Evolutionary conservation across 2,888 invertebrate genomes (phyloP).

Genomic region (Noctua comes): DNA sequence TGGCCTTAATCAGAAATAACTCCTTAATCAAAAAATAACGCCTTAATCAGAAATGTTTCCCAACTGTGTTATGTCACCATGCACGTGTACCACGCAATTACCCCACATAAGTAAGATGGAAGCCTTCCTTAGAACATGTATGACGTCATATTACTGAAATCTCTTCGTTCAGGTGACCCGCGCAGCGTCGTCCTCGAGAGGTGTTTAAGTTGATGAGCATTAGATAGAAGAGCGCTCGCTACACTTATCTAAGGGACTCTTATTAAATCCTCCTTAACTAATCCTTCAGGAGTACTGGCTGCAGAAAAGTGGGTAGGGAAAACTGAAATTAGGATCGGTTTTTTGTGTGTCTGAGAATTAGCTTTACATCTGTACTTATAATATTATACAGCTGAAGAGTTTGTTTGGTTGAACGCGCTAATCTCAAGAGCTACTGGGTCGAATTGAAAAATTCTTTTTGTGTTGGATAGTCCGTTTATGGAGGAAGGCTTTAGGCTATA

Average conservation of each 20-base stretch:
- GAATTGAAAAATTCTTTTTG: too few species aligned
- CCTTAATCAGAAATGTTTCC: not conserved
- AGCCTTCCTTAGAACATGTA: not conserved
- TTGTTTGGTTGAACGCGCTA: too few species aligned
- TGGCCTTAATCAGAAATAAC: not conserved
- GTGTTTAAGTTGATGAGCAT: slow-evolving; percentile 80
- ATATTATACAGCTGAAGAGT: too few species aligned
- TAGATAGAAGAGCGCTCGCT: slow-evolving; percentile 81
- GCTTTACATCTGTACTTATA: too few species aligned
- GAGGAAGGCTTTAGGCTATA: too few species aligned
- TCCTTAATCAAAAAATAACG: too few species aligned
- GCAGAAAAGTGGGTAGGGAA: slow-evolving; percentile 67
- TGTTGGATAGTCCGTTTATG: too few species aligned
- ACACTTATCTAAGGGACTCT: slow-evolving; percentile 88
- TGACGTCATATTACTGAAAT: slow-evolving; percentile 50
- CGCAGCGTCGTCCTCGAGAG: slow-evolving; percentile 62
- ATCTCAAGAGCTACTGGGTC: too few species aligned
- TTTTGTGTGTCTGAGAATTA: not conserved
- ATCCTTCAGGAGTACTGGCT: slow-evolving; percentile 83
- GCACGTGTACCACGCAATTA: not conserved
- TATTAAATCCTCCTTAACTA: slow-evolving; percentile 89
- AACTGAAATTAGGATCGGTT: not conserved
- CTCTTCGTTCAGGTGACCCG: slow-evolving; percentile 58
- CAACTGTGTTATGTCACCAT: not conserved
- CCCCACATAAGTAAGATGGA: not conserved